Conservation (phyloP, 2,113 vertebrate genomes). For the Clupea harengus region DNA sequence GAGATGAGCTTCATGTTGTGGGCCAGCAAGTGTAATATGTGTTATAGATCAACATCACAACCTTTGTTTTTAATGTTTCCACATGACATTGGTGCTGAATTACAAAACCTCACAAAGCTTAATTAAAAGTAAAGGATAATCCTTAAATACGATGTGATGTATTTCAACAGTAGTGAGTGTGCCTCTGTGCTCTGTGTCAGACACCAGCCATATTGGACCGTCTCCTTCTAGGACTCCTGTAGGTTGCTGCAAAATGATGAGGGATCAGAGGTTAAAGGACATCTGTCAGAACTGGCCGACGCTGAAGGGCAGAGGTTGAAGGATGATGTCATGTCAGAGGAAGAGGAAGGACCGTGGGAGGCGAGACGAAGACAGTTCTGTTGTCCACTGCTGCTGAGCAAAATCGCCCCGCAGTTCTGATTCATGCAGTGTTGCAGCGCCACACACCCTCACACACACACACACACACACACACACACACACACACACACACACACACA, state of each 20-base stretch:
- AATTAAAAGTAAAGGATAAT: neutral
- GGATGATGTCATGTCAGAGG: neutral
- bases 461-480: neutral
- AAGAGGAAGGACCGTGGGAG: neutral
- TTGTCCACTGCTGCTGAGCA: neutral
- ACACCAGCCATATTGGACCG: neutral
- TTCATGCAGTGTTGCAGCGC: neutral
- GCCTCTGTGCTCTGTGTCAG: neutral
- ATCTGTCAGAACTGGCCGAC: neutral
- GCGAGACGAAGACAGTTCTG: neutral
- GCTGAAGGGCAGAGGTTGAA: neutral
- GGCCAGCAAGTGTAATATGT: too few species aligned
- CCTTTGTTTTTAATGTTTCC: too few species aligned
- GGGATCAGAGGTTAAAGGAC: neutral
- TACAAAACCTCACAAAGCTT: neutral
- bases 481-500: conserved; percentile 1
- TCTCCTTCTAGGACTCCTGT: neutral
- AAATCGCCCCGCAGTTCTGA: neutral
- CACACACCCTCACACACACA: neutral
- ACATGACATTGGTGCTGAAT: neutral
- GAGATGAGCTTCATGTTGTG: neutral
- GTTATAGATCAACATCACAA: neutral
- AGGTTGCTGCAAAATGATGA: neutral
- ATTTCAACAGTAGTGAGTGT: neutral
- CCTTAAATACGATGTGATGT: neutral